phyloP scores from a whole-genome alignment of 2,797 vertebrate species.

The Rhynchotus rufescens region DNA sequence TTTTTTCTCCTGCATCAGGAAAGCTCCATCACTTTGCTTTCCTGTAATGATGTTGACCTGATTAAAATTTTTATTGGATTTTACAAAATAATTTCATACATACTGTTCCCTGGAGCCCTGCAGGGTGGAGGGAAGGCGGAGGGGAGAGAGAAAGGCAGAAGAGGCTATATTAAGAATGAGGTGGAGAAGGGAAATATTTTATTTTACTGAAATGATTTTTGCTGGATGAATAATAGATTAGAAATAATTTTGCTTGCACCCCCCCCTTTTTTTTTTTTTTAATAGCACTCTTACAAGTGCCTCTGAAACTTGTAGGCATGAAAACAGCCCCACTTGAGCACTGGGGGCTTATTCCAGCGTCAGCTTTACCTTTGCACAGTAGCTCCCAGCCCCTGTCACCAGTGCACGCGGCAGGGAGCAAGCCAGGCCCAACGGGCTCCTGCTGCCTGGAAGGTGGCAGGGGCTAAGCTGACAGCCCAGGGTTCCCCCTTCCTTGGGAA shows the following conservation, averaged over 20 bases:
- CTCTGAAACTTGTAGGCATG: not conserved
- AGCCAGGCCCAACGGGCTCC: not conserved
- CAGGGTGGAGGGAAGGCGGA: not conserved
- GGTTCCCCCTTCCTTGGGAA: not conserved
- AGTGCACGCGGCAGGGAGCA: not conserved
- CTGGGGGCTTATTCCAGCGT: not conserved
- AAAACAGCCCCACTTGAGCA: not conserved
- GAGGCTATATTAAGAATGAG: constrained; percentile 53
- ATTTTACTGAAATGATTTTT: constrained; percentile 25
- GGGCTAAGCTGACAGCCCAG: not conserved
- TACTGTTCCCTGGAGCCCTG: constrained; percentile 62
- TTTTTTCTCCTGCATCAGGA: constrained; percentile 12
- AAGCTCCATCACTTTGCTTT: constrained; percentile 79
- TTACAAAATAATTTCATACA: constrained; percentile 80
- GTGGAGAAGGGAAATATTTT: constrained; percentile 58
- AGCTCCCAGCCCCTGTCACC: not conserved
- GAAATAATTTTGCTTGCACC: not conserved
- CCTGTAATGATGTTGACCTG: constrained; percentile 82
- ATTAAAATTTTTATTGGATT: constrained; percentile 90
- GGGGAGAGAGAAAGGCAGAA: not conserved
- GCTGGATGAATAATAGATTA: constrained; percentile 44
- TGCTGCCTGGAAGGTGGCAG: not conserved
- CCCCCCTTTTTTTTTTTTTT: not conserved
- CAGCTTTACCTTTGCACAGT: not conserved
- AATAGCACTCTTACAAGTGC: not conserved